Percentiles rank a stretch among this genome's conserved stretches.
Evolutionary conservation across 2,113 vertebrate species (phyloP).

Genomic region (Loxodonta africana): DNA sequence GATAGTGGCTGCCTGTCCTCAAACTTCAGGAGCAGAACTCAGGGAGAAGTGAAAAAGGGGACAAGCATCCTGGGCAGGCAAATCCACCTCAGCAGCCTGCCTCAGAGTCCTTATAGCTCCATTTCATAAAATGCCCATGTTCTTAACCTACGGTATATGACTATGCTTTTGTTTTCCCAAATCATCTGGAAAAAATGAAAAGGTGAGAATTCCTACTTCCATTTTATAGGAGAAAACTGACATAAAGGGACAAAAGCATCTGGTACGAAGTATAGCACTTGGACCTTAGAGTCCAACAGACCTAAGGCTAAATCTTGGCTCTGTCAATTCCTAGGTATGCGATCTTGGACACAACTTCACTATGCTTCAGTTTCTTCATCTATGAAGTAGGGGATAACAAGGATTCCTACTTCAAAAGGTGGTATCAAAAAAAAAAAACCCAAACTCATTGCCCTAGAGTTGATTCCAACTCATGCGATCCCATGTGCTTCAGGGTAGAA

Average conservation of each 20-base stretch:
- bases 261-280: not conserved
- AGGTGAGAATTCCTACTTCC: slow-evolving; percentile 48
- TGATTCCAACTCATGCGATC: not conserved
- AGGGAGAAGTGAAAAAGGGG: not conserved
- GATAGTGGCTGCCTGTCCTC: not conserved
- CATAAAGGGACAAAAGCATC: slow-evolving; percentile 39
- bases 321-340: slow-evolving; percentile 41
- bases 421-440: not conserved
- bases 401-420: not conserved
- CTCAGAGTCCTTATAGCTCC: not conserved
- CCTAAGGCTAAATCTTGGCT: slow-evolving; percentile 35
- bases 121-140: not conserved
- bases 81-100: not conserved
- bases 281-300: slow-evolving; percentile 35
- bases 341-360: not conserved
- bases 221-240: slow-evolving; percentile 49
- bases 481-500: too few species aligned
- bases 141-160: not conserved
- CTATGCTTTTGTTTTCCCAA: slow-evolving; percentile 23
- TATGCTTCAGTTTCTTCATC: slow-evolving; percentile 24
- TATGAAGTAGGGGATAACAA: slow-evolving; percentile 15
- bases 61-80: not conserved
- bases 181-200: slow-evolving; percentile 54
- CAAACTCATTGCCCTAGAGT: not conserved
- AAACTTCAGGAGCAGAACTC: not conserved